These are phyloP conservation scores for Tupaia tana DNA, from an alignment of 2,113 vertebrate genomes.

Conservation along the genomic window DNA sequence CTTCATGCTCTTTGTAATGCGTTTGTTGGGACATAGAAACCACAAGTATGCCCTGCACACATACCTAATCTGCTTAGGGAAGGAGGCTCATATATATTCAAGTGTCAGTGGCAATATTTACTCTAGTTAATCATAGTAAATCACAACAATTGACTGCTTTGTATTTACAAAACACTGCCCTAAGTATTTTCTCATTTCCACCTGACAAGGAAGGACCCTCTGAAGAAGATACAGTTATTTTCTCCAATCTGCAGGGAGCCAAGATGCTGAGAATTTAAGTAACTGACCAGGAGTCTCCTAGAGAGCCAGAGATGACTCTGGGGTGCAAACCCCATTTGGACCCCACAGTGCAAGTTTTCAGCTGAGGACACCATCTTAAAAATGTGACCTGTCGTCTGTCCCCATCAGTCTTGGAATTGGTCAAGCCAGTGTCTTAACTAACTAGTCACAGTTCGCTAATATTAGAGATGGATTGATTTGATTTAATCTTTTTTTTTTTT, in stretches of 20 bases:
- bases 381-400: rapidly evolving
- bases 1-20: neutral
- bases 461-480: neutral
- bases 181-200: neutral
- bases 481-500: neutral
- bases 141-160: neutral
- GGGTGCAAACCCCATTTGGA: neutral
- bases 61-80: neutral
- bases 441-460: rapidly evolving
- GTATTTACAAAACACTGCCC: neutral
- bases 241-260: neutral
- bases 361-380: neutral
- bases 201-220: neutral
- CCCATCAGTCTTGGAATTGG: neutral
- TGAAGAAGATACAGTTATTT: neutral
- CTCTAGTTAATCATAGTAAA: neutral
- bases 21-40: neutral
- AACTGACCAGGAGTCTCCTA: neutral
- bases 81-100: neutral
- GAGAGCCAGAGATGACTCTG: neutral
- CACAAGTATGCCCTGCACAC: neutral
- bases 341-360: too few species aligned
- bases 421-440: neutral
- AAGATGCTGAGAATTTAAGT: neutral
- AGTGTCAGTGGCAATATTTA: neutral